phyloP scores from a whole-genome alignment of 2,797 vertebrate genomes.

The Hippoglossus hippoglossus region DNA sequence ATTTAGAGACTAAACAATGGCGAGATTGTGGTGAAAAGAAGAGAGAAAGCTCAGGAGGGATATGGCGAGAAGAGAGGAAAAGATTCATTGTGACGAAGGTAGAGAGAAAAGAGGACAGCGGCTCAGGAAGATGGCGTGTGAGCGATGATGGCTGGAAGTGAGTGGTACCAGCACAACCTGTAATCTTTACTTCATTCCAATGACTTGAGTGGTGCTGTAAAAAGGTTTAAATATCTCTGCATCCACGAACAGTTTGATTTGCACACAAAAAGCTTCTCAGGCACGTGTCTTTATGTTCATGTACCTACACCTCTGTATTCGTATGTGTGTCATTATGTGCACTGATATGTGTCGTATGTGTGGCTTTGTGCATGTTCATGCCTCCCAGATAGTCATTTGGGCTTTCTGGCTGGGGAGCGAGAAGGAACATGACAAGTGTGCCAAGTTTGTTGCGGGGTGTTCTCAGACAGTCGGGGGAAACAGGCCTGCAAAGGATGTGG shows the following conservation, averaged over 20 bases:
- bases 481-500: conserved; percentile 44
- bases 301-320: conserved; percentile 14
- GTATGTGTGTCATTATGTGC: conserved; percentile 15
- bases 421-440: conserved; percentile 66
- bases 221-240: conserved; percentile 22
- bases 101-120: conserved; percentile 26
- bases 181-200: conserved; percentile 45
- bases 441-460: conserved; percentile 57
- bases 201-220: conserved; percentile 11
- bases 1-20: conserved; percentile 8
- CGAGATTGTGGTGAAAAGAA: neutral
- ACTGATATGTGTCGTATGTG: conserved; percentile 20
- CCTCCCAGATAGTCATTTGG: conserved; percentile 53
- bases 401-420: conserved; percentile 42
- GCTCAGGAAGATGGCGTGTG: conserved; percentile 13
- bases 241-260: conserved; percentile 36
- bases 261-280: conserved; percentile 5
- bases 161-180: conserved; percentile 45
- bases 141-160: conserved; percentile 27
- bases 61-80: neutral
- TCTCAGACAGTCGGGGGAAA: conserved; percentile 51
- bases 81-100: neutral
- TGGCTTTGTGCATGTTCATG: conserved; percentile 11
- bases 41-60: neutral
- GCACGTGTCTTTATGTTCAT: conserved; percentile 13